Conservation (phyloP, 2,113 vertebrate genomes). For the Pan troglodytes region NHGRI_mPanTro3-v2.1_pri NC_072414.2:36104001-36104500, state of each 20-base stretch:
- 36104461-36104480: neutral
- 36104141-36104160: neutral
- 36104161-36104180: neutral
- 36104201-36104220: neutral
- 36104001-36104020: slow-evolving; percentile 4
- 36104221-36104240: neutral
- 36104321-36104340: neutral
- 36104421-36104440: neutral
- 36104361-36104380: neutral
- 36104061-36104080: neutral
- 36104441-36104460: neutral
- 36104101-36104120: neutral
- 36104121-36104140: slow-evolving; percentile 41
- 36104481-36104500: neutral
- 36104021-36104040: neutral
- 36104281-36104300: neutral
- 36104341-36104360: neutral
- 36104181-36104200: neutral
- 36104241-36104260: neutral
- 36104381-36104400: neutral
- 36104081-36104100: neutral
- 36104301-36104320: neutral
- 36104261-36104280: slow-evolving; percentile 12
- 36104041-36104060: neutral
- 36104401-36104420: neutral